Percentiles rank a stretch among this genome's conserved stretches.
Conservation (phyloP, 2,113 vertebrate species). For the Tragelaphus imberbis region DNA sequence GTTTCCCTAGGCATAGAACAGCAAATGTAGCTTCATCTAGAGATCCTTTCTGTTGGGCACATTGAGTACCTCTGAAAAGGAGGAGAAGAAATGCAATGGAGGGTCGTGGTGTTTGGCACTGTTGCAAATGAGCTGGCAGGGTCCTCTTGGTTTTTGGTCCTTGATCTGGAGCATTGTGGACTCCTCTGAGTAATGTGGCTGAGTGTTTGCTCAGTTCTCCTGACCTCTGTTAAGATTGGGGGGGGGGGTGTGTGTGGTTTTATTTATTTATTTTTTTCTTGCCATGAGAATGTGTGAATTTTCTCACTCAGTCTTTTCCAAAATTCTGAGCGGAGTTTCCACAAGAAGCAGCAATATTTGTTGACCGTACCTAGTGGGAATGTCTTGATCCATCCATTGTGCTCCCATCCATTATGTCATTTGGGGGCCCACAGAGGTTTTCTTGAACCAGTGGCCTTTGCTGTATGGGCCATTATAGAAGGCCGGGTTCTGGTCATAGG, state of each 20-base stretch:
- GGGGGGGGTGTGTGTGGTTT: no score
- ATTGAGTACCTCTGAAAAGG: neutral
- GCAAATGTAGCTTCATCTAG: neutral
- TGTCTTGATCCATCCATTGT: neutral
- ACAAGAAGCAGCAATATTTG: rapidly evolving
- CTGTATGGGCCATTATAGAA: no score
- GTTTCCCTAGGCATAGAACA: neutral
- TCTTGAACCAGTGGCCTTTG: rapidly evolving
- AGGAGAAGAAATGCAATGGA: rapidly evolving
- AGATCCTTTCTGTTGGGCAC: neutral
- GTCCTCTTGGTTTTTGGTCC: neutral
- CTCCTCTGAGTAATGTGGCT: rapidly evolving
- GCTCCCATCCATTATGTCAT: rapidly evolving
- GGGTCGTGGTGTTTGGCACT: rapidly evolving
- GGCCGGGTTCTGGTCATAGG: no score
- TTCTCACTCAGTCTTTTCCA: neutral
- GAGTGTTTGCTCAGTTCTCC: rapidly evolving
- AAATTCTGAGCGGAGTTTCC: neutral
- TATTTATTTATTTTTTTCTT: neutral
- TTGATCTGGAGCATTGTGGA: rapidly evolving
- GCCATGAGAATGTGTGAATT: neutral
- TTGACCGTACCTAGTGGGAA: rapidly evolving
- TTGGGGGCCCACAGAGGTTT: neutral
- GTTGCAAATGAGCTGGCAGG: rapidly evolving
- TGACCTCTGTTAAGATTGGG: no score